Base-by-base conservation (phyloP, 2,113 vertebrate genomes). In the Ploceus nigricollis region DNA sequence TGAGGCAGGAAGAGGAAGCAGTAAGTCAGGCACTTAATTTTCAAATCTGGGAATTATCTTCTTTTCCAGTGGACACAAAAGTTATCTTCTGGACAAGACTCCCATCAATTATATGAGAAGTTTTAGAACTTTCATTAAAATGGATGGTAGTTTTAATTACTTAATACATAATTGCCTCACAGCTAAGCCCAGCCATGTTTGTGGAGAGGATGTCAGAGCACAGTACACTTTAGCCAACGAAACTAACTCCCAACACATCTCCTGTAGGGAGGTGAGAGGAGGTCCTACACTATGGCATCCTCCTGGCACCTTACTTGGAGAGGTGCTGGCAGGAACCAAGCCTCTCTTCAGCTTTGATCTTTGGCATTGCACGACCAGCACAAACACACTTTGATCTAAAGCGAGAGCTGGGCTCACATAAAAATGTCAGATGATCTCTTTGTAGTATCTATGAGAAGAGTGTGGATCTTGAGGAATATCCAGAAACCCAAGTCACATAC, bases 121-220 rank as follows among this genome's bases (percentile, higher is more conserved):
- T 60, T 94, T 93, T 71, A 90, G 56, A 82, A 85, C 58, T 89
- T 78, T 60, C 25, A 72, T 16, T 48, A 22, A 61, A 91, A 91
- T 16, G 35, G 72, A 65, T 83, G 28, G 92, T 47, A 80, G 39
- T 39, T 95, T 96, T 94, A 94, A 94, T 91, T 95, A 68, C 42
- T 88, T 95, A 91, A 71, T 72, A 47, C 6, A 33, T 79, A 93
- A 94, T 54, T 95, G 57, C n/a, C 28, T 94, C 66, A 72, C 23
- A 88, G 37, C 53, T 94, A 57, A 87, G 89, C 42, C n/a, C 7
- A 80, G 37, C 56, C 39, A 56, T 45, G 51, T 71, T 35, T 92
- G 16, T 65, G 13, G 40, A 68, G 48, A 47, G 1, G 7, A 25
- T 12, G 12, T 4, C 16, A 40, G 57, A 78, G 12, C 70, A 50